Conservation (phyloP, 92 coral and sea anemone species). For the Galaxea fascicularis region DNA sequence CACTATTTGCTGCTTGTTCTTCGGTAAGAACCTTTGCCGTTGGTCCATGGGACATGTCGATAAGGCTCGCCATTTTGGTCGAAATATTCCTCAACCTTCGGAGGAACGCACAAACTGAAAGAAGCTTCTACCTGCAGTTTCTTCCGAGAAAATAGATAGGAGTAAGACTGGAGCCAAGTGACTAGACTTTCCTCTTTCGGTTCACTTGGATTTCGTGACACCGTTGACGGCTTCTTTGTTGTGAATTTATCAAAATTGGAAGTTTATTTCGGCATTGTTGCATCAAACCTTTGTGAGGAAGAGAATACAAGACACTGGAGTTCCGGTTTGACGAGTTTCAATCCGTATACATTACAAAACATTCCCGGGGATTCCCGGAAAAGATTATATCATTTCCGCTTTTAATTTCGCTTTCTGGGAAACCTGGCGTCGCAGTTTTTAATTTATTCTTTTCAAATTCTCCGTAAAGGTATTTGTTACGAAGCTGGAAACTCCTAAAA, state of each 20-base stretch:
- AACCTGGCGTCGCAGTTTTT: background rate
- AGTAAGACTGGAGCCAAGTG: conserved; percentile 32
- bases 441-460: background rate
- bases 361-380: conserved; percentile 48
- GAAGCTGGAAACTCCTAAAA: background rate
- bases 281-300: background rate
- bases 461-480: background rate
- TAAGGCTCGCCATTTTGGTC: conserved; percentile 1
- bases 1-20: conserved; percentile 55
- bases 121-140: background rate
- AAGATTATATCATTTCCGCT: conserved; percentile 23
- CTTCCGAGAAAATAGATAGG: conserved; percentile 10
- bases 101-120: background rate
- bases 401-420: background rate
- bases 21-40: background rate
- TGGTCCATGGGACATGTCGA: conserved; percentile 11
- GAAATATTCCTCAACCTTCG: background rate
- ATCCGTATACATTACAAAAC: background rate
- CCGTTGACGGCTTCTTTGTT: background rate
- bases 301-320: background rate
- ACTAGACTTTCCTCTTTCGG: background rate
- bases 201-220: background rate
- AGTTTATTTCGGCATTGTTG: too few relatives aligned
- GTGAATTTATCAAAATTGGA: too few relatives aligned
- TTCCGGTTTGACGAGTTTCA: background rate